Evolutionary conservation across 2,113 vertebrate species (phyloP), one percentile per base, ranked within the genome.

Genomic region (Myocastor coypus): DNA sequence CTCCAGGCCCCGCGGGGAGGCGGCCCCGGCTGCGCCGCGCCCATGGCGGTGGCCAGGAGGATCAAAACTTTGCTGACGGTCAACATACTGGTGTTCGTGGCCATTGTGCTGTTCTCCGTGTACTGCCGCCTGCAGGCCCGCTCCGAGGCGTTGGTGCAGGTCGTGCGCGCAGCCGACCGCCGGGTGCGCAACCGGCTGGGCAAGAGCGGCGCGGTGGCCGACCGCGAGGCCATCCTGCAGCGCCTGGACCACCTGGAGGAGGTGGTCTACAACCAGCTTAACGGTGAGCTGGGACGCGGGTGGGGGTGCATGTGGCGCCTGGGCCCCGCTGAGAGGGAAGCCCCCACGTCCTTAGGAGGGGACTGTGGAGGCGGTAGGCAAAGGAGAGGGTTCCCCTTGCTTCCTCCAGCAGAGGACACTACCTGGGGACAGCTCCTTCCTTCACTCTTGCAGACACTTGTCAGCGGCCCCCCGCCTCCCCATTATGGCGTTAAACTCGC

Each of bases 61-160:
- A 99, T 99, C 98, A 99, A 99, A 99, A 99, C 99, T 99, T 99
- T 99, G 99, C 99, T 99, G 99, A 99, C 99, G 96, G 99, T 99
- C 97, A 99, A 99, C 98, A 99, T 99, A 96, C 97, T 99, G 94
- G 99, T 99, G 97, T 99, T 99, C 87, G 99, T 99, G 97, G 99
- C 99, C 83, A 99, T 99, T 98, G 99, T 99, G 97, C 98, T 99
- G 96, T 99, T 99, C 98, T 99, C 99, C 59, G 99, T 99, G 42
- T 99, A 99, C 99, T 99, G 99, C 99, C 99, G 99, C 98, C 99
- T 99, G 97, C 99, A 99, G 98, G 99, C 99, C 98, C 99, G 99
- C 90, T 99, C 99, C 40, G 99, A 99, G 96, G 99, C 99, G 98
- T 98, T 99, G 97, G 99, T 99, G 96, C 99, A 99, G 98, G 98